Base-by-base conservation (phyloP, 2,888 invertebrate species). In the Hemistola chrysoprasaria region DNA sequence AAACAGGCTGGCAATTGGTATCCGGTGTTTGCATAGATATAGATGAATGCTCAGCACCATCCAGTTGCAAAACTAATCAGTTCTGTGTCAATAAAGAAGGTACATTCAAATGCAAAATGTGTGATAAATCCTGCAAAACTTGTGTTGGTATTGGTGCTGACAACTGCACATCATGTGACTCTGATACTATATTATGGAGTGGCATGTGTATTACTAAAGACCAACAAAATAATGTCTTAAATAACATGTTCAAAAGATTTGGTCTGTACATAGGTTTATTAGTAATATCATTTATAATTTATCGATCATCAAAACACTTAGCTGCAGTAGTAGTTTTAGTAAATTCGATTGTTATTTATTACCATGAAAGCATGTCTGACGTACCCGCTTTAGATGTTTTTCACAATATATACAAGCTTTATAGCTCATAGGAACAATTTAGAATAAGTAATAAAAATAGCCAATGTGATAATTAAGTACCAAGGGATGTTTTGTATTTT, bases 71-170 rank as follows among this genome's bases (percentile, higher is more conserved):
- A 7, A 69, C 78, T 3, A 92, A 93, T 71, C 92, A 97, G 67
- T 97, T 95, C 73, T 98, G 98, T 81, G 90, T 95, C 0, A 98
- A 98, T 71, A 93, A 90, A 42, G 95, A 95, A 59, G 98, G 98
- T 6, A 93, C 95, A 1, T 95, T 91, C 71, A 79, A 83, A 11
- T 98, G 98, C 78, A 82, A 93, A 62, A 92, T 90, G 47, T 98
- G 98, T 87, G 95, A 97, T 78, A 90, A 85, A 54, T 91, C 96
- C 1, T 98, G 98, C 72, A 87, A 90, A 47, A 93, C 94, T 2
- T 98, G 98, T 73, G 90, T 87, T 20, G 97, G 96, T 1, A 93
- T 94, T 75, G 97, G 97, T 0, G 93, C 95, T 8, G 94, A 95
- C 66, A 95, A 96, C 91, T 98, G 98, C 77, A 90, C 91, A 34